Conservation (phyloP, 2,888 invertebrate genomes). For the Drosophila crucigera region DNA sequence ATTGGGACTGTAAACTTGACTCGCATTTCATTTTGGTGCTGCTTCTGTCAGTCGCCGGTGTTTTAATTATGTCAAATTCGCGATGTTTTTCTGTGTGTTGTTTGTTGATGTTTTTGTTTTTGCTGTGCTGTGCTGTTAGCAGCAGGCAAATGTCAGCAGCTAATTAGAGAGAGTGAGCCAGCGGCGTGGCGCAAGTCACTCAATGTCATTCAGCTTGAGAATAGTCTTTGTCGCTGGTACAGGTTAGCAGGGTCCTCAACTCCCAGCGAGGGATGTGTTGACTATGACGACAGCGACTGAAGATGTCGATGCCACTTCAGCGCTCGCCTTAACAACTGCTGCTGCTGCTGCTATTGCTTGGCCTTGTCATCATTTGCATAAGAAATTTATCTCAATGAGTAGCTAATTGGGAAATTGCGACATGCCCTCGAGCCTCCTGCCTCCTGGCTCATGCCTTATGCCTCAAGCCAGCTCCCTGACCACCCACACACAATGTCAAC, state of each 20-base stretch:
- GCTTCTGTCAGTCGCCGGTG: slow-evolving; percentile 50
- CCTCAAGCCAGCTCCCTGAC: slow-evolving; percentile 17
- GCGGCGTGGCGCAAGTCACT: slow-evolving; percentile 65
- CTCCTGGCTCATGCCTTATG: background rate
- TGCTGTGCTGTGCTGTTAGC: slow-evolving; percentile 40
- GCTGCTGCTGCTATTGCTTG: slow-evolving; percentile 44
- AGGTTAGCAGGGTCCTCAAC: slow-evolving; percentile 69
- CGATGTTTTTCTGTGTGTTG: slow-evolving; percentile 25
- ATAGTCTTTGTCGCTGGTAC: slow-evolving; percentile 42
- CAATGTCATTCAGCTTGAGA: slow-evolving; percentile 67
- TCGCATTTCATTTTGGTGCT: slow-evolving; percentile 49
- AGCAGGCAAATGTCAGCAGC: slow-evolving; percentile 80
- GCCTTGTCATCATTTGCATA: slow-evolving; percentile 83
- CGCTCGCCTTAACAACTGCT: slow-evolving; percentile 32
- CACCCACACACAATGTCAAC: slow-evolving; percentile 49
- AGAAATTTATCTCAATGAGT: slow-evolving; percentile 82
- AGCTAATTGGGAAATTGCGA: slow-evolving; percentile 81
- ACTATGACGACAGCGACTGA: slow-evolving; percentile 34
- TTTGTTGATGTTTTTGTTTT: slow-evolving; percentile 29
- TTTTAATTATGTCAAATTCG: slow-evolving; percentile 81
- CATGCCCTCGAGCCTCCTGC: slow-evolving; percentile 36
- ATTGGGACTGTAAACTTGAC: slow-evolving; percentile 40
- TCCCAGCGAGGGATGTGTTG: slow-evolving; percentile 58
- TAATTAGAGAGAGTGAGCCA: slow-evolving; percentile 74
- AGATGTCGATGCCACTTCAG: slow-evolving; percentile 75